Percentiles rank a stretch among this genome's conserved stretches.
Conservation (phyloP, 2,888 invertebrate species). For the Nysson spinosus region DNA sequence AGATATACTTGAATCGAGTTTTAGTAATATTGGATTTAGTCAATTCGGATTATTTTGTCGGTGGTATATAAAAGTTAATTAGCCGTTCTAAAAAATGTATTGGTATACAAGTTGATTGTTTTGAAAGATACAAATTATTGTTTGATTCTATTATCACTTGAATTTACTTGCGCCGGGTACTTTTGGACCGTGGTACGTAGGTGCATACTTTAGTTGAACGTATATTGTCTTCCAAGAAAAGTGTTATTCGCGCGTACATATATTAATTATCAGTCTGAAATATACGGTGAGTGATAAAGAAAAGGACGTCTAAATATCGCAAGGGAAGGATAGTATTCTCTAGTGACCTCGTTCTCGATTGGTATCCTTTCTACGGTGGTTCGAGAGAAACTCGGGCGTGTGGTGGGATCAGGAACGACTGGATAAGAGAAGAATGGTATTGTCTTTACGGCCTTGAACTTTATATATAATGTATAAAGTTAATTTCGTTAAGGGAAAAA, state of each 20-base stretch:
- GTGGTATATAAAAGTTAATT: too few species aligned
- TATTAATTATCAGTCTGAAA: slow-evolving; percentile 6
- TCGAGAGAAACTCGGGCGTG: slow-evolving; percentile 34
- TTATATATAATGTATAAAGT: slow-evolving; percentile 23
- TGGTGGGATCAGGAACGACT: slow-evolving; percentile 8
- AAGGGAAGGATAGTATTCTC: slow-evolving; percentile 36
- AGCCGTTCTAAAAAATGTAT: too few species aligned
- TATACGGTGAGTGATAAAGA: background rate
- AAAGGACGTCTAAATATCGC: slow-evolving; percentile 5
- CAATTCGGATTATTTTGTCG: too few species aligned
- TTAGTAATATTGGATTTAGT: too few species aligned
- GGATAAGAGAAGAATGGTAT: slow-evolving; percentile 34
- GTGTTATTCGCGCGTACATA: background rate
- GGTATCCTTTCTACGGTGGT: slow-evolving; percentile 41
- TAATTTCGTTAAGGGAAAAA: background rate
- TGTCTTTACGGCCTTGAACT: slow-evolving; percentile 56
- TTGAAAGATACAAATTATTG: too few species aligned
- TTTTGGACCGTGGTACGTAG: too few species aligned
- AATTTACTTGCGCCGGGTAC: too few species aligned
- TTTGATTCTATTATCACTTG: too few species aligned
- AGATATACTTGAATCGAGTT: too few species aligned
- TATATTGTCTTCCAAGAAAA: background rate
- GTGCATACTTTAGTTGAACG: too few species aligned
- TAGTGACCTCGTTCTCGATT: slow-evolving; percentile 55
- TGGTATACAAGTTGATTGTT: too few species aligned